Conservation (phyloP, 2,888 invertebrate genomes). For the Acrocera orbiculus region DNA sequence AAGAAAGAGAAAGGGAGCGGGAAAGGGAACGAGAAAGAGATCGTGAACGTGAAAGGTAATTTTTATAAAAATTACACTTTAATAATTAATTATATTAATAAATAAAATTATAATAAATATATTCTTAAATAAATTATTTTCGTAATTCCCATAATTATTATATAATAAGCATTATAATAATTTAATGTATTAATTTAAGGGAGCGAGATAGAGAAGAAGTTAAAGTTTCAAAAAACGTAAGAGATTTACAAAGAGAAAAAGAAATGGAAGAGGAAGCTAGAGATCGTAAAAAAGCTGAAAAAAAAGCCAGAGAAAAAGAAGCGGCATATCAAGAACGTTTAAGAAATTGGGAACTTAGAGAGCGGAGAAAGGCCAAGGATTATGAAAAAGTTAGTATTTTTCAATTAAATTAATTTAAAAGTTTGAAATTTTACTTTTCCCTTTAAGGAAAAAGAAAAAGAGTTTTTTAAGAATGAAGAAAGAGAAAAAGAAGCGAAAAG, state of each 20-base stretch:
- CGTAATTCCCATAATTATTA: too few species aligned
- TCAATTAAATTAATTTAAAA: too few species aligned
- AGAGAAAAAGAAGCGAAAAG: slow-evolving; percentile 81
- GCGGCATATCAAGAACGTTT: slow-evolving; percentile 84
- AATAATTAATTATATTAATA: too few species aligned
- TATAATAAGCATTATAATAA: too few species aligned
- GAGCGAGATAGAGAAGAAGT: slow-evolving; percentile 34
- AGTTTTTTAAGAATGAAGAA: slow-evolving; percentile 69
- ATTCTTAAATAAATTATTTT: too few species aligned
- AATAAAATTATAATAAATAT: too few species aligned
- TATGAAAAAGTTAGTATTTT: slow-evolving; percentile 45
- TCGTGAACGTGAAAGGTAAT: slow-evolving; percentile 26
- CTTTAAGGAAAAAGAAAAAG: slow-evolving; percentile 38
- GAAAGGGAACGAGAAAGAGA: slow-evolving; percentile 33
- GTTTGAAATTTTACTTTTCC: neutral
- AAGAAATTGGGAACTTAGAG: slow-evolving; percentile 69
- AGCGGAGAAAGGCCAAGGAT: slow-evolving; percentile 77
- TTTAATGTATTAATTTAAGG: too few species aligned
- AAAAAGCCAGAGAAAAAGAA: slow-evolving; percentile 86
- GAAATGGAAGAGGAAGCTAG: slow-evolving; percentile 85
- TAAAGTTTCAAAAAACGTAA: slow-evolving; percentile 36
- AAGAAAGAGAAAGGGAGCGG: slow-evolving; percentile 33
- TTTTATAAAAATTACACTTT: too few species aligned
- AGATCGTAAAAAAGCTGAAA: slow-evolving; percentile 76
- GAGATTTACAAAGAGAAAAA: slow-evolving; percentile 52